Evolutionary conservation across 2,888 invertebrate species (phyloP).

Genomic region (Thecocarcelia acutangulata): DNA sequence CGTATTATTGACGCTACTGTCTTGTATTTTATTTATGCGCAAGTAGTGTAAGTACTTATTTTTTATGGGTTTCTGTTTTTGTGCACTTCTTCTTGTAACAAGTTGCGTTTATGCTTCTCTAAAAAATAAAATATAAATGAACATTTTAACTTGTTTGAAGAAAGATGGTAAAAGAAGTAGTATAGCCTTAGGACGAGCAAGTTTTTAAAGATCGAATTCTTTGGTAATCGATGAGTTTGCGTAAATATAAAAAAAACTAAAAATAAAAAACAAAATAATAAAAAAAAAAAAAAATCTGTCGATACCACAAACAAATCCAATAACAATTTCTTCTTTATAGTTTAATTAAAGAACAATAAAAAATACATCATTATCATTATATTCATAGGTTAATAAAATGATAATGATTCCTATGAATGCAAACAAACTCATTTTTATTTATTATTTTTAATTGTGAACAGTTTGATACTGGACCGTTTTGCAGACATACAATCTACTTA

Average conservation of each 20-base stretch:
- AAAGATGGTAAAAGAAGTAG: constrained; percentile 43
- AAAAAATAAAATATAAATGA: constrained; percentile 45
- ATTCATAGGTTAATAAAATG: constrained; percentile 49
- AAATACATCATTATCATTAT: constrained; percentile 50
- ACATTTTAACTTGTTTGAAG: constrained; percentile 38
- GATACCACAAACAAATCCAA: constrained; percentile 38
- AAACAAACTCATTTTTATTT: no score
- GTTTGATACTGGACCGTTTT: constrained; percentile 17
- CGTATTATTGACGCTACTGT: constrained; percentile 39
- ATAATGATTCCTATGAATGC: constrained; percentile 42
- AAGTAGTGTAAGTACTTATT: constrained; percentile 51
- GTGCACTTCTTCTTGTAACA: constrained; percentile 58
- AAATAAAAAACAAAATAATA: no score
- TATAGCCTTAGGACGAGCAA: constrained; percentile 71
- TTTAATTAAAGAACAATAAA: constrained; percentile 62
- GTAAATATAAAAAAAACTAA: constrained; percentile 61
- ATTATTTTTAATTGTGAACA: constrained; percentile 15
- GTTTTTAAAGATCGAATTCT: constrained; percentile 70
- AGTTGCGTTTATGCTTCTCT: constrained; percentile 57
- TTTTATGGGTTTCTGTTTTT: constrained; percentile 4
- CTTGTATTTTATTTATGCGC: constrained; percentile 47
- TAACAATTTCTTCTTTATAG: constrained; percentile 58
- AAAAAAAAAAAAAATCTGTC: constrained; percentile 1
- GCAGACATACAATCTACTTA: background rate
- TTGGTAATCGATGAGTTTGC: constrained; percentile 59